Evolutionary conservation across 2,888 invertebrate genomes (phyloP).

Genomic region (Zaprionus obscuricornis): DNA sequence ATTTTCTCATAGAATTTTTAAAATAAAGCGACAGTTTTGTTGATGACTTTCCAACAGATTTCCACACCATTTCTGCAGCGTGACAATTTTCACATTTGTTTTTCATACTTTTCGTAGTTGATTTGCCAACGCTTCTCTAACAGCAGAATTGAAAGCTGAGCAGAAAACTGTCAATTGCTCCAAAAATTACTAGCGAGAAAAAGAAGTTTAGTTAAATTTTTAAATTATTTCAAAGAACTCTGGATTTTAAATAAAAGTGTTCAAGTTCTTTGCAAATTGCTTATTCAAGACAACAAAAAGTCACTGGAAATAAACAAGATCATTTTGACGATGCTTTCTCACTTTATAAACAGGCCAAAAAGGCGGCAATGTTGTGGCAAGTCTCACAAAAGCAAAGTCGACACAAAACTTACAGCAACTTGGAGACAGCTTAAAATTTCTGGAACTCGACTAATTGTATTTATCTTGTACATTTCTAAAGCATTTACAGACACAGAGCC

Average conservation of each 20-base stretch:
- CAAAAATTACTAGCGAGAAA: no score
- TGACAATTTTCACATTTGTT: constrained; percentile 14
- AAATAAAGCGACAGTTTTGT: constrained; percentile 28
- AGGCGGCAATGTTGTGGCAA: constrained; percentile 9
- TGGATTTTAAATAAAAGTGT: no score
- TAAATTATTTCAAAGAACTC: no score
- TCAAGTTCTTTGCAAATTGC: no score
- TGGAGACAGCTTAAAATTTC: constrained; percentile 22
- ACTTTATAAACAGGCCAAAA: background rate
- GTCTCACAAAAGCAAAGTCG: constrained; percentile 1
- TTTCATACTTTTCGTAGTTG: constrained; percentile 4
- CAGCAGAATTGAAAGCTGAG: no score
- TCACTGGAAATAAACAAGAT: background rate
- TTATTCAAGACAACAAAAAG: background rate
- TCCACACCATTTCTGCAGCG: constrained; percentile 36
- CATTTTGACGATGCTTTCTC: constrained; percentile 4
- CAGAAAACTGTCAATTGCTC: no score
- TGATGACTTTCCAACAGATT: constrained; percentile 42
- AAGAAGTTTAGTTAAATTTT: no score
- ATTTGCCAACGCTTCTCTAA: background rate
- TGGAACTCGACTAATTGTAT: constrained; percentile 47
- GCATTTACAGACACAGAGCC: background rate
- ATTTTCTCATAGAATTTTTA: constrained; percentile 8
- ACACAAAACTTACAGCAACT: constrained; percentile 15
- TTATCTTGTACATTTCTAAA: constrained; percentile 33